Evolutionary conservation across 2,113 vertebrate genomes (phyloP).

Genomic region (Festucalex cinctus): DNA sequence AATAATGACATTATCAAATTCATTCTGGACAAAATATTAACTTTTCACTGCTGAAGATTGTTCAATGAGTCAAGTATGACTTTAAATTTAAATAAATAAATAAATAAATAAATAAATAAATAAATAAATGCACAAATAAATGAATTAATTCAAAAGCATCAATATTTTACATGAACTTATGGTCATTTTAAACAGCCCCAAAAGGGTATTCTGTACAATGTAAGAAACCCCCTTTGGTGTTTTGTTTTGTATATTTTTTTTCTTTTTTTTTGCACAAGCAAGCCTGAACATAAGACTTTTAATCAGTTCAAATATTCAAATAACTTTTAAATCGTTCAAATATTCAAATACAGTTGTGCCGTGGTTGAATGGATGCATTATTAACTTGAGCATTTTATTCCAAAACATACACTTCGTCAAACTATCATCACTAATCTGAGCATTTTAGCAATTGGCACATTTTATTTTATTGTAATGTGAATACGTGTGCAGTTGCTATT

Average conservation of each 20-base stretch:
- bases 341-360: not conserved
- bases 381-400: not conserved
- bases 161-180: conserved; percentile 41
- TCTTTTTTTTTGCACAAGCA: no score
- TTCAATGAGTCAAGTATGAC: no score
- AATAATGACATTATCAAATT: no score
- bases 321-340: no score
- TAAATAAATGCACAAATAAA: conserved; percentile 33
- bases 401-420: not conserved
- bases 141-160: conserved; percentile 52
- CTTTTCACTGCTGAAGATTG: no score
- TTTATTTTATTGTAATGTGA: not conserved
- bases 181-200: conserved; percentile 3
- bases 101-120: conserved; percentile 55
- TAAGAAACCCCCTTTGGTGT: conserved; percentile 29
- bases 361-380: no score
- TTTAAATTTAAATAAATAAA: conserved; percentile 29
- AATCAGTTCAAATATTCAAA: not conserved
- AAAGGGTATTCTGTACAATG: conserved; percentile 35
- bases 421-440: not conserved
- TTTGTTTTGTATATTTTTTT: not conserved
- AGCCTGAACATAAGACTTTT: not conserved
- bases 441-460: conserved; percentile 16
- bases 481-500: conserved; percentile 2
- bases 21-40: no score